phyloP scores from a whole-genome alignment of 2,113 vertebrate genomes.

The Cranoglanis bouderius region DNA sequence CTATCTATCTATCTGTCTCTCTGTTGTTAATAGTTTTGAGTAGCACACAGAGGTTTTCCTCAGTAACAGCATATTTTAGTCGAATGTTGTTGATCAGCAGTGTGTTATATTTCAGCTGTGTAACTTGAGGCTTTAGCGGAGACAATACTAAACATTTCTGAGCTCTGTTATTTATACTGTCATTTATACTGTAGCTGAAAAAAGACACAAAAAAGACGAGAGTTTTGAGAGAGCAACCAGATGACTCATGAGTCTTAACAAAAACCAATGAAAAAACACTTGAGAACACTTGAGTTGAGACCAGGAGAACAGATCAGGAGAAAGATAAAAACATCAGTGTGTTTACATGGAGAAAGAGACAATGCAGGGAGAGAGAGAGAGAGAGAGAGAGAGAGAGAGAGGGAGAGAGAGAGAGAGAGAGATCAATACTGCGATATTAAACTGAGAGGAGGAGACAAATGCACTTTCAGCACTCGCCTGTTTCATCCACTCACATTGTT shows the following conservation, averaged over 20 bases:
- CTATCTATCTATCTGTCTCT: too few relatives aligned
- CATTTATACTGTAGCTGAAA: background rate
- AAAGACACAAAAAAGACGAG: background rate
- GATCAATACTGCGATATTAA: conserved; percentile 64
- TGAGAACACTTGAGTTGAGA: background rate
- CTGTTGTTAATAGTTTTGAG: background rate
- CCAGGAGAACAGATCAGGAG: background rate
- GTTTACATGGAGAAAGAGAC: conserved; percentile 63
- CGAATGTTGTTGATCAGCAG: background rate
- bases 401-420: background rate
- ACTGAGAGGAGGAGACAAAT: conserved; percentile 52
- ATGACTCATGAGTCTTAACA: background rate
- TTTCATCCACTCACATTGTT: conserved; percentile 66
- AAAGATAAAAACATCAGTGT: conserved; percentile 54
- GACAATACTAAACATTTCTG: background rate
- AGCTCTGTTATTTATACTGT: background rate
- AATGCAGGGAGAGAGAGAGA: background rate
- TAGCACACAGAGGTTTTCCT: background rate
- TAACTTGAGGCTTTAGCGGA: background rate
- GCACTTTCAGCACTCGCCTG: conserved; percentile 55
- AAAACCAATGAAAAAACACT: background rate
- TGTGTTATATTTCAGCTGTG: background rate
- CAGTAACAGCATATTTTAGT: background rate
- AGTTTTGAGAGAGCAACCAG: background rate
- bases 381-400: too few relatives aligned